A percentile compares a stretch with the other conserved stretches of the same genome.
Evolutionary conservation across 2,797 vertebrate species (phyloP).

Genomic region (Mus spretus): DNA sequence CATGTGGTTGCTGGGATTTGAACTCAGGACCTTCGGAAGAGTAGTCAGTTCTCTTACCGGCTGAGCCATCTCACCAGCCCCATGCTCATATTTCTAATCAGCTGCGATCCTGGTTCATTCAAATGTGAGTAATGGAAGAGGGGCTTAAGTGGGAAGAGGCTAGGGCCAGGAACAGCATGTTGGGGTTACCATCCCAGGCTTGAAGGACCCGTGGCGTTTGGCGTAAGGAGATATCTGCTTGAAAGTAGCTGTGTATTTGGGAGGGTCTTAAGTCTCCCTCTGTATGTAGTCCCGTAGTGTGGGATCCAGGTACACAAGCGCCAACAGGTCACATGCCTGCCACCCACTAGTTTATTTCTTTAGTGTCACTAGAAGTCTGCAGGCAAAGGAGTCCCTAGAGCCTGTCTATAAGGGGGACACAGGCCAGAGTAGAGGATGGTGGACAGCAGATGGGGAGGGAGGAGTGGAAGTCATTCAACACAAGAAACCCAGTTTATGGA

Average conservation of each 20-base stretch:
- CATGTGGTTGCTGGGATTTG: no score
- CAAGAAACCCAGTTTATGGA: background rate
- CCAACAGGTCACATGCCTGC: background rate
- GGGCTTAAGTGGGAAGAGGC: background rate
- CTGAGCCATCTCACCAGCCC: no score
- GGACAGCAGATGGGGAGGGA: background rate
- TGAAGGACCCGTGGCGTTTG: background rate
- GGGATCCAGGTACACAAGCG: background rate
- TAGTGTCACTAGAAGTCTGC: background rate
- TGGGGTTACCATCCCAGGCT: background rate
- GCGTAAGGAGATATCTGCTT: background rate
- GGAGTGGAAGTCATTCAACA: background rate
- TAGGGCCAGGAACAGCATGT: background rate
- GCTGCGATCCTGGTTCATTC: background rate
- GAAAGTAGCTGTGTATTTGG: background rate
- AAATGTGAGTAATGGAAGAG: constrained; percentile 24
- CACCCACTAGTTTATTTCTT: background rate
- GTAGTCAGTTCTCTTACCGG: no score
- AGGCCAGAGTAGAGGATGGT: background rate
- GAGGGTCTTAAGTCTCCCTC: background rate
- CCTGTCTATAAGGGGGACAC: background rate
- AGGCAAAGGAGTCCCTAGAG: background rate
- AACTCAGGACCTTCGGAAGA: no score
- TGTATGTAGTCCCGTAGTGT: background rate
- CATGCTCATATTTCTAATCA: background rate